Conservation (phyloP, 2,113 vertebrate species). For the Chionomys nivalis region DNA sequence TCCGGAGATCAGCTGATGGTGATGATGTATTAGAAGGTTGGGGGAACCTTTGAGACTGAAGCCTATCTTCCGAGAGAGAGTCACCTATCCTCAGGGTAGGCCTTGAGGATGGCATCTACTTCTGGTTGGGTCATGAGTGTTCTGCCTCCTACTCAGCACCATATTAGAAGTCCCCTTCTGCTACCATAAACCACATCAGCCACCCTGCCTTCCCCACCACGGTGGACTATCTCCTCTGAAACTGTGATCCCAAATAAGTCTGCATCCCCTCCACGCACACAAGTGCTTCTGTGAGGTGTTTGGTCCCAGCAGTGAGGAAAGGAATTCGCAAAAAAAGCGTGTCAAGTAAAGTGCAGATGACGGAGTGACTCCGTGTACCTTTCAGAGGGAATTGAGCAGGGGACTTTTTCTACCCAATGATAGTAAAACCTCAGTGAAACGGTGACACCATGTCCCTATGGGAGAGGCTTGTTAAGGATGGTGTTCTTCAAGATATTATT, state of each 20-base stretch:
- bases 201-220: background rate
- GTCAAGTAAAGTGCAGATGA: background rate
- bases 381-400: background rate
- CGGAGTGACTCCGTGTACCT: background rate
- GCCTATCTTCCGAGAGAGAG: background rate
- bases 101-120: background rate
- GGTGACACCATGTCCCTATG: background rate
- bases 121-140: background rate
- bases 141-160: background rate
- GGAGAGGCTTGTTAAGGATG: background rate
- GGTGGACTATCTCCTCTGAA: background rate
- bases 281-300: background rate
- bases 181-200: background rate
- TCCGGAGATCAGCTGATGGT: background rate
- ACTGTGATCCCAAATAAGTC: background rate
- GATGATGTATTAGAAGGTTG: background rate
- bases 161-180: background rate
- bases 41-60: background rate
- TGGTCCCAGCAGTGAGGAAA: background rate
- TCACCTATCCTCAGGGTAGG: background rate
- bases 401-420: background rate
- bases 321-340: background rate
- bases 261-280: rapidly evolving
- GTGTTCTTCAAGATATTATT: background rate
- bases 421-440: background rate